Base-by-base conservation (phyloP, 2,888 invertebrate species). In the Mimas tiliae region DNA sequence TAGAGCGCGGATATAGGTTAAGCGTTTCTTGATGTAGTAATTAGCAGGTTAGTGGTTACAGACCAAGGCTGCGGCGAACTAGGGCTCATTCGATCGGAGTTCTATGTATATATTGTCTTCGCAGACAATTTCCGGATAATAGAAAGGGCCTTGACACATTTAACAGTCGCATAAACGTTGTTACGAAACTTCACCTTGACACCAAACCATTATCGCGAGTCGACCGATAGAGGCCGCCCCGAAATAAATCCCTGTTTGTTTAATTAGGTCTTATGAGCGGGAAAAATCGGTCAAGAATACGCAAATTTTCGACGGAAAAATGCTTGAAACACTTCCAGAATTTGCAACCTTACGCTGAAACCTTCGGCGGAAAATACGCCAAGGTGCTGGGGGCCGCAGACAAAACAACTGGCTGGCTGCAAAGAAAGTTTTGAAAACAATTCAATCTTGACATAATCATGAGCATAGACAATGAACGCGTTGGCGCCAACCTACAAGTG, bases 221-320 rank as follows among this genome's bases (percentile, higher is more conserved):
- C 86, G 86, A 84, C 87, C 84, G 87, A 83, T 81, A 90, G 89
- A 91, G 91, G 92, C 85, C 90, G 85, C 78, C 82, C 87, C 80
- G 76, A 92, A 93, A 93, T 93, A 93, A 85, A 82, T 74, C 80
- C 79, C 83, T 81, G 79, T 66, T 75, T 78, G 80, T 81, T 87
- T 87, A 90, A 89, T 90, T 89, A 81, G 85, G 85, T 84, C 85
- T 86, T 82, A 78, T 75, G 77, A 81, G 76, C 77, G 78, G 81
- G 82, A 89, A 91, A 88, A 88, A 90, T 91, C 92, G 91, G 93
- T 91, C 92, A 92, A 90, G 91, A 85, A 90, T 87, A 78, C 74
- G 71, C 73, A 68, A 62, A 69, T 76, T 81, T 79, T 79, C 74
- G 73, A 70, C 71, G 74, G 74, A 81, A 82, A 84, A 83, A 81